These are phyloP conservation scores for Dynastes hyllus DNA, from an alignment of 2,888 invertebrate genomes.

Conservation along the genomic window DNA sequence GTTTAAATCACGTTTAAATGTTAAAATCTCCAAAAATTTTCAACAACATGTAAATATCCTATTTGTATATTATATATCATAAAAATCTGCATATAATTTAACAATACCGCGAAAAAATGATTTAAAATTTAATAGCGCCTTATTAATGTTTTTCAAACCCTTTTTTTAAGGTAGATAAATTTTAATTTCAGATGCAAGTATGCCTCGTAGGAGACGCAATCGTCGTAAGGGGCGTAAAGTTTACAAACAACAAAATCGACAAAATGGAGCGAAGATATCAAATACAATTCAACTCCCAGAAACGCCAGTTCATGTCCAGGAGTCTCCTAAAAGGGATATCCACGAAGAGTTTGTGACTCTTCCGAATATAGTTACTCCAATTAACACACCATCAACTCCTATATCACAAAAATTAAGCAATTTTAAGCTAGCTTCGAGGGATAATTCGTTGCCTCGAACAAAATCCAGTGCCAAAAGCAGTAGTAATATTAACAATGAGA, in stretches of 20 bases:
- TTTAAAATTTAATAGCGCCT: not conserved
- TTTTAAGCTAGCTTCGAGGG: not conserved
- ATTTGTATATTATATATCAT: not conserved
- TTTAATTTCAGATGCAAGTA: conserved; percentile 27
- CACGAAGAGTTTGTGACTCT: not conserved
- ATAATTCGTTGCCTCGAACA: not conserved
- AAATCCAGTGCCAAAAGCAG: conserved; percentile 13
- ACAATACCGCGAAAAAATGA: not conserved
- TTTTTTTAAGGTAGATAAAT: not conserved
- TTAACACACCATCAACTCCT: conserved; percentile 4
- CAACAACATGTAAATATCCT: not conserved
- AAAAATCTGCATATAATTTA: not conserved
- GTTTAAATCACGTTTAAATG: not conserved
- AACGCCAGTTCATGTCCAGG: not conserved
- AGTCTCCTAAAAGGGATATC: conserved; percentile 6
- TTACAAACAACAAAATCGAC: conserved; percentile 31
- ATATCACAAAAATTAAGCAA: not conserved
- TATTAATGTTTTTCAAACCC: not conserved
- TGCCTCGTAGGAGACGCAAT: conserved; percentile 39
- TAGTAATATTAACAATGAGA: not conserved
- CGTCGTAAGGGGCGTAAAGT: conserved; percentile 29
- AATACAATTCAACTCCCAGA: not conserved
- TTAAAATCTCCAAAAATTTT: not conserved
- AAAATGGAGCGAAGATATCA: not conserved
- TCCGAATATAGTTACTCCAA: conserved; percentile 17